Percentiles rank a stretch among this genome's conserved stretches.
phyloP scores from a whole-genome alignment of 2,888 invertebrate genomes.

The Cryptocheilus praepositus region DNA sequence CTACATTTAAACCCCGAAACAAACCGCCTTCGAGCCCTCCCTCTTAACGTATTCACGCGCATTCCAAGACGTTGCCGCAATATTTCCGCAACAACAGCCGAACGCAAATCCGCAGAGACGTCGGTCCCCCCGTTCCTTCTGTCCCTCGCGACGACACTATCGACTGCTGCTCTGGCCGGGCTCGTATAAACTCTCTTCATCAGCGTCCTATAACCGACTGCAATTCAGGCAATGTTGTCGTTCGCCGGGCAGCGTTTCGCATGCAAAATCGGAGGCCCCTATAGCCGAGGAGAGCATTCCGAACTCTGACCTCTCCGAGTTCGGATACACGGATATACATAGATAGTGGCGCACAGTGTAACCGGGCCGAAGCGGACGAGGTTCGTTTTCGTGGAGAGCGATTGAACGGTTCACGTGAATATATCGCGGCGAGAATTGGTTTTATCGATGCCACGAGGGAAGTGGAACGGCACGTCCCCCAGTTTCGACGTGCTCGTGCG shows the following conservation, averaged over 20 bases:
- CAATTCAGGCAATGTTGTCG: constrained; percentile 31
- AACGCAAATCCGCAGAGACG: too few relatives aligned
- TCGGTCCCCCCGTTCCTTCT: too few relatives aligned
- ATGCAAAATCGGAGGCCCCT: constrained; percentile 40
- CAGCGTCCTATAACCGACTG: constrained; percentile 40
- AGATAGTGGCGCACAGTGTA: too few relatives aligned
- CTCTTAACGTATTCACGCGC: too few relatives aligned
- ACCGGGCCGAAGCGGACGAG: neutral
- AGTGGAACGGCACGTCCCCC: constrained; percentile 23
- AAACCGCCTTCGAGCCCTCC: too few relatives aligned
- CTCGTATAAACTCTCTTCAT: constrained; percentile 25
- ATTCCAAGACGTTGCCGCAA: too few relatives aligned
- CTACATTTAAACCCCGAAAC: too few relatives aligned
- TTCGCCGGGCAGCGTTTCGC: constrained; percentile 33
- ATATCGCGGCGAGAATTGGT: constrained; percentile 26
- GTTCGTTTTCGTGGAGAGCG: constrained; percentile 27
- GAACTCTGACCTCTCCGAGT: constrained; percentile 25
- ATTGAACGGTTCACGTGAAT: constrained; percentile 20
- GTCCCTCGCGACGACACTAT: too few relatives aligned
- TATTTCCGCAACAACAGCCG: too few relatives aligned
- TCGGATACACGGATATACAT: too few relatives aligned
- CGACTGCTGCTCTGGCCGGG: too few relatives aligned
- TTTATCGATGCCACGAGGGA: constrained; percentile 21
- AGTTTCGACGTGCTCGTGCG: too few relatives aligned
- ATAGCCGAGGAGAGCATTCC: constrained; percentile 35